These are phyloP conservation scores for Lagorchestes hirsutus DNA, from an alignment of 2,797 vertebrate species.

Conservation along the genomic window DNA sequence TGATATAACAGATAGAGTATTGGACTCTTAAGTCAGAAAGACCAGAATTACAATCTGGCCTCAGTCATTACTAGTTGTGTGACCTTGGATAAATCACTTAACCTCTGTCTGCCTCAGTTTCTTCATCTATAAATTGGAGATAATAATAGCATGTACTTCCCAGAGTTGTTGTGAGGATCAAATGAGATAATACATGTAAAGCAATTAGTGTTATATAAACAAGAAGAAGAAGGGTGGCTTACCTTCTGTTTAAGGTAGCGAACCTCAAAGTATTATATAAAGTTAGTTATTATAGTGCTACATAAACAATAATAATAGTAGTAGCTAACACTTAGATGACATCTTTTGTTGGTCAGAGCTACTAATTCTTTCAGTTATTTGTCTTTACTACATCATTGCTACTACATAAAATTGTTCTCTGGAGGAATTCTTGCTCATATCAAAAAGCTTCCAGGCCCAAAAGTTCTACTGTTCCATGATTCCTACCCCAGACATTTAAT, in stretches of 20 bases:
- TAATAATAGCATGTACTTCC: neutral
- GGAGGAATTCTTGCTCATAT: neutral
- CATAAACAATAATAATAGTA: neutral
- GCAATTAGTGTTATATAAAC: neutral
- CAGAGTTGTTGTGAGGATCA: neutral
- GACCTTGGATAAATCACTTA: neutral
- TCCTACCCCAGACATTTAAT: neutral
- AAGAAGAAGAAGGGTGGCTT: neutral
- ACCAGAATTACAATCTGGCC: neutral
- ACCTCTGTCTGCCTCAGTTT: neutral
- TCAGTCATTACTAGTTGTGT: neutral
- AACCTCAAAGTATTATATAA: neutral
- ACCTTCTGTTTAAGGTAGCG: neutral
- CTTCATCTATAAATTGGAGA: neutral
- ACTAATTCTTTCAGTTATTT: neutral
- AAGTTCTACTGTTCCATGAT: neutral
- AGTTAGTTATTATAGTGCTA: too few relatives aligned
- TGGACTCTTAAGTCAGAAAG: neutral
- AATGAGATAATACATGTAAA: neutral
- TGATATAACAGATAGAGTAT: neutral
- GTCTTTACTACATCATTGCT: neutral
- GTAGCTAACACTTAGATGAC: neutral
- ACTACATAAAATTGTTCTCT: neutral
- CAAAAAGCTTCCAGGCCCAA: neutral
- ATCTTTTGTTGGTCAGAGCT: neutral